Evolutionary conservation across 2,113 vertebrate species (phyloP), one percentile per base, ranked within the genome.

Genomic region (Scartelaos histophorus): DNA sequence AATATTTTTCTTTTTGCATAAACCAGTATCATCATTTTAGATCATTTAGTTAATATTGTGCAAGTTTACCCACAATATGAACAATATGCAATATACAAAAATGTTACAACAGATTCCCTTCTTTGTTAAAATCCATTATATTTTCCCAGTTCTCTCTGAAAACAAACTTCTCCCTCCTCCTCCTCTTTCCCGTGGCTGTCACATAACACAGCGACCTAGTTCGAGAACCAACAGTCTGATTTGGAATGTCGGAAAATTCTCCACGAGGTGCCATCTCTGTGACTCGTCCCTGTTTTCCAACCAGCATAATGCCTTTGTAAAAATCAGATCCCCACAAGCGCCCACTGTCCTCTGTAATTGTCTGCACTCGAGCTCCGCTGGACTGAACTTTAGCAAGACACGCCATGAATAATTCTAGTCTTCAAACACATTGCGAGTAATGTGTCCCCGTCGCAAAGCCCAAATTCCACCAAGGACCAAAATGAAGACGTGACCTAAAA

Each of bases 231-330:
- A 74, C 76, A 79, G 76, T 82, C 82, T 81, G 68, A 85, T 88
- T 82, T 88, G 75, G 78, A 85, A 75, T 60, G 60, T 64, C 76
- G 72, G 70, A 72, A 67, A 70, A 86, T 70, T 75, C 67, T 54
- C 68, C 29, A 49, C 79, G 79, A 85, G 81, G 74, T 87, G 82
- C 72, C 84, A 87, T 88, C 79, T 77, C 73, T 62, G 66, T 75
- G 82, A 78, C 82, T 80, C 66, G 83, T 80, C 71, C 79, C 76
- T 89, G 83, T 90, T 89, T 88, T 83, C 79, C 85, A 88, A 83
- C 73, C 89, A 69, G 83, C 79, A 90, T 89, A 87, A 91, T 86
- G 72, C 83, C 71, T 69, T 58, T 66, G 73, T 67, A 70, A 83
- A n/a, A 84, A 85, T 87, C 86, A 67, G 68, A 86, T 87, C 81